Base-by-base conservation (phyloP, 2,888 invertebrate genomes). In the Hirtodrosophila cameraria region DNA sequence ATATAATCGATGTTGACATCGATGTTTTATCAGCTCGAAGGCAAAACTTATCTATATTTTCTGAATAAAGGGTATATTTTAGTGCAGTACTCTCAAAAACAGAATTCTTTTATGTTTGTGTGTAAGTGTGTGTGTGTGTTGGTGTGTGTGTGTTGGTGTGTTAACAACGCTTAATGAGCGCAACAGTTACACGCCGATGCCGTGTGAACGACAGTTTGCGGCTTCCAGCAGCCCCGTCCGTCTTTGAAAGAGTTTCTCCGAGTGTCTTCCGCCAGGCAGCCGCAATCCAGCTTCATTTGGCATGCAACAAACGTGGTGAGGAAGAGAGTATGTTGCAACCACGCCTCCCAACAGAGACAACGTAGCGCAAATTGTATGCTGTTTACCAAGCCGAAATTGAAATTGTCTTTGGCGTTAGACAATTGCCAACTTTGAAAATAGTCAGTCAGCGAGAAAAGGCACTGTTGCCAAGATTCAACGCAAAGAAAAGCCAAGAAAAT, bases 271-370 rank as follows among this genome's bases (percentile, higher is more conserved):
- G 58, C 28, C 43, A 12, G n/a, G 27, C 38, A 46, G 39, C 35
- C 63, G 48, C 74, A 41, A 54, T 15, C 53, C 43, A 49, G 58
- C 60, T 77, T 79, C 85, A 85, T 87, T 87, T 67, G 55, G 70
- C 61, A 87, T 85, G 87, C 87, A 70, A 52, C 70, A 64, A 78
- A 58, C 86, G 83, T 78, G 86, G 49, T 86, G 85, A 74, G 87
- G 61, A 68, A 78, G 54, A 62, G 54, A 62, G 74, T 61, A 55
- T 28, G 41, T 48, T 65, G 80, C 72, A 61, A 35, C 35, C 64
- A 61, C 52, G 63, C 50, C 53, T 27, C 11, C 20, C 1, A n/a
- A n/a, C 27, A 13, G 12, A 20, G 6, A 11, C 1, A 13, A 3
- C 13, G 13, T n/a, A 28, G 15, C n/a, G 15, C 39, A 39, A 36